phyloP scores from a whole-genome alignment of 2,113 vertebrate species.

The Argyrosomus japonicus region DNA sequence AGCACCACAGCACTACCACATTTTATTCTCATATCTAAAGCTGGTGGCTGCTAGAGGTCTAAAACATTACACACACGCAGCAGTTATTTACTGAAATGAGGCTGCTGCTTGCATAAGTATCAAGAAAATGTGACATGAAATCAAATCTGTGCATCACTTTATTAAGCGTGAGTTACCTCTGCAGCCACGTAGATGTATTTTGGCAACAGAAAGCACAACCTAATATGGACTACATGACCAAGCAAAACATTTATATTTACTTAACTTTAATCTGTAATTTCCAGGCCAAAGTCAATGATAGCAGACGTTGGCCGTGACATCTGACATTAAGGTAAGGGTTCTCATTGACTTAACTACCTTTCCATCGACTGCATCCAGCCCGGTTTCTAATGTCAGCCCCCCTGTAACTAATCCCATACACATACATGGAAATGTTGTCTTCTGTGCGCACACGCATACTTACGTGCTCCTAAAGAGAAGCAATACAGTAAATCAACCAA shows the following conservation, averaged over 20 bases:
- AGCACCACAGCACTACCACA: neutral
- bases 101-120: neutral
- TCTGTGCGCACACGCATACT: neutral
- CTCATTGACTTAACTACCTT: constrained; percentile 15
- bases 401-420: constrained; percentile 52
- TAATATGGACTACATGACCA: constrained; percentile 1
- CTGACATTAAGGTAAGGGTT: constrained; percentile 74
- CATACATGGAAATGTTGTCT: constrained; percentile 45
- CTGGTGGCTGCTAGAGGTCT: neutral
- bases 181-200: neutral
- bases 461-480: constrained; percentile 12
- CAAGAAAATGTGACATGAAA: neutral
- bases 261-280: constrained; percentile 50
- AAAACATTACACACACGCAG: neutral
- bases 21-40: neutral
- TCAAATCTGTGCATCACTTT: neutral
- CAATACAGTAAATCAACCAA: constrained; percentile 29
- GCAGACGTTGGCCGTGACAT: constrained; percentile 70
- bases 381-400: constrained; percentile 69
- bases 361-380: constrained; percentile 15
- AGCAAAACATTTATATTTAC: constrained; percentile 19
- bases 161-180: neutral
- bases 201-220: neutral
- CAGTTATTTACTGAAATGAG: neutral
- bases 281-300: constrained; percentile 74